phyloP scores from a whole-genome alignment of 2,113 vertebrate genomes.

The Ancistrus triradiatus region DNA sequence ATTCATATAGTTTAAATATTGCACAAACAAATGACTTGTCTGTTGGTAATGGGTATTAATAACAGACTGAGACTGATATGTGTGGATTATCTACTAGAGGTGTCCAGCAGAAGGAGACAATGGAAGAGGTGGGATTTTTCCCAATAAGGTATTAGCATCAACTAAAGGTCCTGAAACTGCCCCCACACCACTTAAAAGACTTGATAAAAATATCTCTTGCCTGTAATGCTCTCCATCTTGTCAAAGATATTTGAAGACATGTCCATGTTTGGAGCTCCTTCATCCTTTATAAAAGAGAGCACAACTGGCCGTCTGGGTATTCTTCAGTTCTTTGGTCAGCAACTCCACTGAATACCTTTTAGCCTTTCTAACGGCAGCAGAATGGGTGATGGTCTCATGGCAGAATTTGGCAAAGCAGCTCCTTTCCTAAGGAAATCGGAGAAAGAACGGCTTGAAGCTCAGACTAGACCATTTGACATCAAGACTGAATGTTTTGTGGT shows the following conservation, averaged over 20 bases:
- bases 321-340: slow-evolving; percentile 7
- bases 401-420: slow-evolving; percentile 67
- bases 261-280: slow-evolving; percentile 40
- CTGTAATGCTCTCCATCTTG: background rate
- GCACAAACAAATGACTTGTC: background rate
- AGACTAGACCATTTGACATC: slow-evolving; percentile 69
- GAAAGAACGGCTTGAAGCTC: slow-evolving; percentile 70
- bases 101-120: background rate
- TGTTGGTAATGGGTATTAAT: background rate
- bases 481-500: slow-evolving; percentile 70
- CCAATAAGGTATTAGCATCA: slow-evolving; percentile 39
- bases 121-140: slow-evolving; percentile 19
- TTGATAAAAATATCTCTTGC: slow-evolving; percentile 28
- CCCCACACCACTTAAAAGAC: slow-evolving; percentile 31
- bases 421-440: slow-evolving; percentile 71
- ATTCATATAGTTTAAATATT: too few species aligned
- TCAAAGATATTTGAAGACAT: slow-evolving; percentile 10
- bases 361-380: slow-evolving; percentile 17
- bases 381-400: slow-evolving; percentile 66
- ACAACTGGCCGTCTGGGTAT: background rate
- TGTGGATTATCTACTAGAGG: slow-evolving; percentile 1
- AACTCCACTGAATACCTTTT: background rate
- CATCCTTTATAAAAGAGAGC: slow-evolving; percentile 33
- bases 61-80: background rate
- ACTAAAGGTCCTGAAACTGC: slow-evolving; percentile 39